These are phyloP conservation scores for Phoeniculus purpureus DNA, from an alignment of 2,797 vertebrate genomes.

Conservation along the genomic window DNA sequence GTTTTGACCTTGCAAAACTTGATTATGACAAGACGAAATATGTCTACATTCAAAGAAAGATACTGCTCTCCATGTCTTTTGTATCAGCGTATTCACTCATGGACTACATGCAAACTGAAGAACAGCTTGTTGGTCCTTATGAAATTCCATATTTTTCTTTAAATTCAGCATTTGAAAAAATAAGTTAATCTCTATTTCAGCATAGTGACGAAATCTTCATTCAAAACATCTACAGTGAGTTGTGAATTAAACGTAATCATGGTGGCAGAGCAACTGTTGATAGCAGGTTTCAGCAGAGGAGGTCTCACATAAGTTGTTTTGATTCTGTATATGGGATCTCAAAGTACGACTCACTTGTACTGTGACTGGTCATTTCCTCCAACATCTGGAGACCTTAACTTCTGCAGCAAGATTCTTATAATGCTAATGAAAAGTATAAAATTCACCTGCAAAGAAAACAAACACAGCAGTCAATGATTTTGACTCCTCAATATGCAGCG, in stretches of 20 bases:
- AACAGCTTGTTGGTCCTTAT: background rate
- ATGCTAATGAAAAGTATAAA: conserved; percentile 92
- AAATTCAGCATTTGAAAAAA: background rate
- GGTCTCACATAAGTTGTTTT: background rate
- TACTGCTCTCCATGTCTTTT: background rate
- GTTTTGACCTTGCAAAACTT: background rate
- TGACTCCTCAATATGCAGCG: background rate
- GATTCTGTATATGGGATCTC: background rate
- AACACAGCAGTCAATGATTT: background rate
- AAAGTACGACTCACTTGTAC: conserved; percentile 83
- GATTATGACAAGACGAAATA: background rate
- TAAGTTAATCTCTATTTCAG: background rate
- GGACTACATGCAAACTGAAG: background rate
- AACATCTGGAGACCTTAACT: conserved; percentile 88
- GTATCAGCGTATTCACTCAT: background rate
- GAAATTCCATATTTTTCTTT: background rate
- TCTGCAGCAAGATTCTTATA: conserved; percentile 89
- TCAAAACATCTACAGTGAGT: background rate
- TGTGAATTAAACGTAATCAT: background rate
- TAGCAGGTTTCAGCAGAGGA: background rate
- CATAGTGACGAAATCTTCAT: background rate
- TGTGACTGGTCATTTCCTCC: conserved; percentile 90
- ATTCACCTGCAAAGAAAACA: conserved; percentile 82
- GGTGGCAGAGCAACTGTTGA: background rate
- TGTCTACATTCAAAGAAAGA: background rate